Evolutionary conservation across 2,888 invertebrate species (phyloP).

Genomic region (Ecdyonurus torrentis): DNA sequence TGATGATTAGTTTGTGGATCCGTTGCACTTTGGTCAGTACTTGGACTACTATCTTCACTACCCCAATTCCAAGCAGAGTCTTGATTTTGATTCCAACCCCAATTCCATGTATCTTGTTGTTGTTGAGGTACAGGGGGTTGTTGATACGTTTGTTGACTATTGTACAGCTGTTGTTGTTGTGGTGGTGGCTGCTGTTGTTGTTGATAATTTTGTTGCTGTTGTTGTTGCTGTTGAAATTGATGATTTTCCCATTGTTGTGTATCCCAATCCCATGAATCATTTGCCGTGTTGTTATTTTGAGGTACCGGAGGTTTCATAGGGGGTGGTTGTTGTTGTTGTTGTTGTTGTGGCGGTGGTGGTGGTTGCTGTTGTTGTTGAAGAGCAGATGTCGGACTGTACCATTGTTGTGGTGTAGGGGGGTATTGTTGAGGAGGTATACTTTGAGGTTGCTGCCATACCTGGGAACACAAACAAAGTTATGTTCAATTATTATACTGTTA

Average conservation of each 20-base stretch:
- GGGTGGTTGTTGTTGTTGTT: neutral
- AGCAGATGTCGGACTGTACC: too few species aligned
- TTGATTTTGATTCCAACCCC: neutral
- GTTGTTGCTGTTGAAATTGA: neutral
- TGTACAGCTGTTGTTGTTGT: neutral
- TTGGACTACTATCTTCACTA: neutral
- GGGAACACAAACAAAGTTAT: too few species aligned
- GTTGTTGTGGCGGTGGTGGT: neutral
- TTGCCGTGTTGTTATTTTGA: neutral
- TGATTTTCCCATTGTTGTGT: too few species aligned
- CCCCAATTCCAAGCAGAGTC: neutral
- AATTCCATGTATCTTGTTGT: neutral
- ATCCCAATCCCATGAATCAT: neutral
- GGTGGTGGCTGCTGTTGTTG: neutral
- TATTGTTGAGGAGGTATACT: neutral
- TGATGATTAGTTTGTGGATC: neutral
- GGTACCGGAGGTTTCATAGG: neutral
- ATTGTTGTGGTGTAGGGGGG: neutral
- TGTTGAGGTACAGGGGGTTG: neutral
- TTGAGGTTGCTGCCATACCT: too few species aligned
- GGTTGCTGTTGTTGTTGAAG: neutral
- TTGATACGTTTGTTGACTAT: neutral
- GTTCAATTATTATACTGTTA: too few species aligned
- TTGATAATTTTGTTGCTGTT: neutral
- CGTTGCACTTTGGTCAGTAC: neutral